These are phyloP conservation scores for Endotricha flammealis DNA, from an alignment of 2,888 invertebrate species.

Conservation along the genomic window DNA sequence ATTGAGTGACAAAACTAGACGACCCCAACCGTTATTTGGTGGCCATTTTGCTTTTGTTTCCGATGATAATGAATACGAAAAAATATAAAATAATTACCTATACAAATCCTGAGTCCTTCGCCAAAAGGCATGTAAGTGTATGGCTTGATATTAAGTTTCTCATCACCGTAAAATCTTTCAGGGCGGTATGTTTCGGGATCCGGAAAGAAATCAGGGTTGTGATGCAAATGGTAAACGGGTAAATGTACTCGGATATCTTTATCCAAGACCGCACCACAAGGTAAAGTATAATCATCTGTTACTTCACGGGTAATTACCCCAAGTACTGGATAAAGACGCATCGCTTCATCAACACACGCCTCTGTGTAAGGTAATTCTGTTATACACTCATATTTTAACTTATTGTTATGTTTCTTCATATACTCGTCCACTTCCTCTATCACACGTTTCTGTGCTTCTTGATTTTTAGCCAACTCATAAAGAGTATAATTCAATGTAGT, in stretches of 20 bases:
- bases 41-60: no score
- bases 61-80: no score
- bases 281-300: conserved; percentile 39
- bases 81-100: conserved; percentile 38
- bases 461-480: conserved; percentile 30
- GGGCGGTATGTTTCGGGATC: conserved; percentile 40
- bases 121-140: conserved; percentile 46
- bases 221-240: conserved; percentile 40
- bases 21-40: no score
- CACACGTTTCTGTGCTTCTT: conserved; percentile 20
- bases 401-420: conserved; percentile 18
- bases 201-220: conserved; percentile 35
- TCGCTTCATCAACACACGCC: conserved; percentile 29
- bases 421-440: conserved; percentile 31
- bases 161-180: conserved; percentile 38
- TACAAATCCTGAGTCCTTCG: conserved; percentile 43
- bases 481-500: conserved; percentile 26
- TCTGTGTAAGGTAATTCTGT: conserved; percentile 28
- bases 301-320: conserved; percentile 30
- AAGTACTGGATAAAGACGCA: conserved; percentile 31
- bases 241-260: conserved; percentile 38
- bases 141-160: conserved; percentile 30
- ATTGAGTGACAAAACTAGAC: no score
- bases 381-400: conserved; percentile 28
- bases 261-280: conserved; percentile 36